Evolutionary conservation across 2,113 vertebrate species (phyloP), one percentile per base, ranked within the genome.

Genomic region (Hippolais icterina): DNA sequence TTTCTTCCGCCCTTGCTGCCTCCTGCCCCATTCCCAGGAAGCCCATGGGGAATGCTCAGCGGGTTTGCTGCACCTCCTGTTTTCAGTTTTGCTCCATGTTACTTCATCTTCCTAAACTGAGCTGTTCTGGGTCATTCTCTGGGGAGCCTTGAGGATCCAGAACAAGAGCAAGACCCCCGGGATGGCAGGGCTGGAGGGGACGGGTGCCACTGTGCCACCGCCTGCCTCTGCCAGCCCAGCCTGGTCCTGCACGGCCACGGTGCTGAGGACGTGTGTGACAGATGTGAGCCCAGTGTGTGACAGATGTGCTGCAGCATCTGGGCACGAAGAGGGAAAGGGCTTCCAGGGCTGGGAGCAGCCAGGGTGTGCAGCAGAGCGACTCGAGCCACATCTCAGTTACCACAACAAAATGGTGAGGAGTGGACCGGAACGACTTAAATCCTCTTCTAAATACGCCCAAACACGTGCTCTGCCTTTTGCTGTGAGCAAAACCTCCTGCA

Each of bases 181-280:
- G 15, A 16, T 35, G 42, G 24, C 52, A 29, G 63, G 21, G 10
- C 3, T 87, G 53, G 29, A 60, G 46, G 41, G 19, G 37, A 12
- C 12, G 46, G 46, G 46, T 52, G 65, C 42, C 56, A 42, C 20
- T 7, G 69, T 35, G 64, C 42, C 52, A 23, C 18, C 33, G 4
- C 79, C 60, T 17, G 14, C 18, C 53, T n/a, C 49, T 50, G 18
- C 46, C 44, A 11, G 74, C 59, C 47, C 63, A 39, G 52, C 13
- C 29, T 5, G 47, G 33, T 5, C 33, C 46, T 21, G 66, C 1
- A 7, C 22, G 50, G 52, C 46, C 1, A 1, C 3, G 1, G 54
- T 2, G 11, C 60, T 15, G 57, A 24, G 81, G 50, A 19, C 0
- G 37, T 21, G 56, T 14, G 13, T 1, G 10, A 11, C 39, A n/a